These are phyloP conservation scores for Pangasianodon gigas DNA, from an alignment of 2,113 vertebrate species.

Conservation along the genomic window DNA sequence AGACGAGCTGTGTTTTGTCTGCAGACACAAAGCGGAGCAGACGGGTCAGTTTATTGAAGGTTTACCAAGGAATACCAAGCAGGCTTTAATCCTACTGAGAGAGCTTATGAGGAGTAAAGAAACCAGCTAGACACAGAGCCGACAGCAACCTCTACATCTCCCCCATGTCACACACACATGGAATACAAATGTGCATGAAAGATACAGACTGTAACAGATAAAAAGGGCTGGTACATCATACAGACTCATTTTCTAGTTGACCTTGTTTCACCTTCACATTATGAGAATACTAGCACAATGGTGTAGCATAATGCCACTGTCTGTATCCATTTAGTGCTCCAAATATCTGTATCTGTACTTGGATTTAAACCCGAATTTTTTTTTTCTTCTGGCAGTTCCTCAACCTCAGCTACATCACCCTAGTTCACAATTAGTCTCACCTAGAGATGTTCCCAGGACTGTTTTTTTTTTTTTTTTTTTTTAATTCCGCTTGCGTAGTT, in stretches of 20 bases:
- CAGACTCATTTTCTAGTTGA: neutral
- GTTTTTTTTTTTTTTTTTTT: neutral
- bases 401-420: neutral
- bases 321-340: neutral
- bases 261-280: neutral
- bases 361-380: neutral
- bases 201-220: neutral
- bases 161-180: neutral
- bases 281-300: neutral
- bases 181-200: neutral
- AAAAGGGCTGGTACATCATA: neutral
- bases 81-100: slow-evolving; percentile 11
- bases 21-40: slow-evolving; percentile 32
- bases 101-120: neutral
- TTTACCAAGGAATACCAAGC: slow-evolving; percentile 38
- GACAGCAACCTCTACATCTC: slow-evolving; percentile 15
- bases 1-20: slow-evolving; percentile 11
- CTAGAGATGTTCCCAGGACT: neutral
- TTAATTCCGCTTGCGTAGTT: neutral
- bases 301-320: no score
- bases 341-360: neutral
- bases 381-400: neutral
- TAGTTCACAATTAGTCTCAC: neutral
- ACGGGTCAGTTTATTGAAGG: slow-evolving; percentile 33
- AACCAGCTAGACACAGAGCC: slow-evolving; percentile 25